A percentile compares a stretch with the other conserved stretches of the same genome.
phyloP scores from a whole-genome alignment of 2,888 invertebrate genomes.

The Meiosimyza platycephala region DNA sequence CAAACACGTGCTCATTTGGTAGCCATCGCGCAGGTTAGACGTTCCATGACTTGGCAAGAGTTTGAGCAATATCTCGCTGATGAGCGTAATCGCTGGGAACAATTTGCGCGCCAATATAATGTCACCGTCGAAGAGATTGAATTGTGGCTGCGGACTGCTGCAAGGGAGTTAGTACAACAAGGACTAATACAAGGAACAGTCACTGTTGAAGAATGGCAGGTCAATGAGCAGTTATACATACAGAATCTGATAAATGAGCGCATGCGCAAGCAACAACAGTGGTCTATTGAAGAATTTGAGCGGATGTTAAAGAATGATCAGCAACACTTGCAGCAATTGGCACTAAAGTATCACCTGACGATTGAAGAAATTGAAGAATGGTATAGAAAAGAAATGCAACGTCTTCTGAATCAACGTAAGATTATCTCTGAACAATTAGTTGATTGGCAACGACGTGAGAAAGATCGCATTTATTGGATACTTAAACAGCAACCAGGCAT shows the following conservation, averaged over 20 bases:
- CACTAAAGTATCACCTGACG: conserved; percentile 54
- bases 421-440: conserved; percentile 51
- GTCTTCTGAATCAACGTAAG: conserved; percentile 51
- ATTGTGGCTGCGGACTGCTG: conserved; percentile 54
- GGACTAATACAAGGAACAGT: conserved; percentile 51
- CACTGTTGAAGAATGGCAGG: conserved; percentile 56
- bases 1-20: conserved; percentile 53
- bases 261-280: conserved; percentile 52
- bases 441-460: conserved; percentile 59
- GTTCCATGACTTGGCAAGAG: conserved; percentile 55
- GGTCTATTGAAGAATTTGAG: conserved; percentile 62
- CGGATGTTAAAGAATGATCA: conserved; percentile 54
- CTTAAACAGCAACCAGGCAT: conserved; percentile 49
- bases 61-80: conserved; percentile 55
- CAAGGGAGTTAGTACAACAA: conserved; percentile 47
- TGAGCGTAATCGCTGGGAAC: conserved; percentile 53
- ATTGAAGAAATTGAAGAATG: conserved; percentile 56
- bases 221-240: conserved; percentile 54
- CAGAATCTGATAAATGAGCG: conserved; percentile 56
- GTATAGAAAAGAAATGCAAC: conserved; percentile 58
- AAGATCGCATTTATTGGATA: conserved; percentile 55
- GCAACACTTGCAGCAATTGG: conserved; percentile 51
- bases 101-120: conserved; percentile 55
- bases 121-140: conserved; percentile 58
- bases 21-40: conserved; percentile 49